Percentiles rank a stretch among this genome's conserved stretches.
Evolutionary conservation across 2,797 vertebrate genomes (phyloP).

Genomic region (Urocyon cinereoargenteus): DNA sequence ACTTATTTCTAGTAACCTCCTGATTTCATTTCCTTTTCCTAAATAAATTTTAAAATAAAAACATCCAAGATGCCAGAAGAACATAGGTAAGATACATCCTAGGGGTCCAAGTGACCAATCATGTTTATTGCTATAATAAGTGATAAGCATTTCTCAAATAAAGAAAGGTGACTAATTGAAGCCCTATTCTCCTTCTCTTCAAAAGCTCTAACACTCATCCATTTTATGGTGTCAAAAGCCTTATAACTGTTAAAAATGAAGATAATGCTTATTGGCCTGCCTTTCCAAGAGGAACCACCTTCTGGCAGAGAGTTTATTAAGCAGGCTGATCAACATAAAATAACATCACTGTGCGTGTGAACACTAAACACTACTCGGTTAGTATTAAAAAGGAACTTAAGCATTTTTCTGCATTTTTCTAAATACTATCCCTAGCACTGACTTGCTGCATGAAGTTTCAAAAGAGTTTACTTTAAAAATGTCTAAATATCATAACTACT

Average conservation of each 20-base stretch:
- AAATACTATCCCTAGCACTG: neutral
- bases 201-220: neutral
- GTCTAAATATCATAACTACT: conserved; percentile 86
- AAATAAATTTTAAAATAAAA: conserved; percentile 79
- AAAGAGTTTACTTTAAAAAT: conserved; percentile 85
- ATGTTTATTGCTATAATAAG: conserved; percentile 46
- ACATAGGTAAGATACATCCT: conserved; percentile 50
- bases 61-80: conserved; percentile 65
- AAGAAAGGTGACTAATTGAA: neutral
- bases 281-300: conserved; percentile 73
- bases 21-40: conserved; percentile 67
- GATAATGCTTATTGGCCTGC: conserved; percentile 33
- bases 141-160: conserved; percentile 64
- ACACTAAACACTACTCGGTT: neutral
- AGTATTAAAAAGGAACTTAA: neutral
- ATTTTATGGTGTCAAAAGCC: neutral
- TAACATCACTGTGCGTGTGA: neutral
- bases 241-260: conserved; percentile 25
- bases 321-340: conserved; percentile 63
- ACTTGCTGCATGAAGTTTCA: conserved; percentile 24
- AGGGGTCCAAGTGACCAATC: conserved; percentile 7
- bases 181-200: neutral
- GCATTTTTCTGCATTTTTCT: neutral
- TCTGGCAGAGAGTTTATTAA: conserved; percentile 69
- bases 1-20: conserved; percentile 73